A percentile compares a stretch with the other conserved stretches of the same genome.
These are phyloP conservation scores for Zaprionus taronus DNA, from an alignment of 1,140 invertebrate species.

Conservation along the genomic window DNA sequence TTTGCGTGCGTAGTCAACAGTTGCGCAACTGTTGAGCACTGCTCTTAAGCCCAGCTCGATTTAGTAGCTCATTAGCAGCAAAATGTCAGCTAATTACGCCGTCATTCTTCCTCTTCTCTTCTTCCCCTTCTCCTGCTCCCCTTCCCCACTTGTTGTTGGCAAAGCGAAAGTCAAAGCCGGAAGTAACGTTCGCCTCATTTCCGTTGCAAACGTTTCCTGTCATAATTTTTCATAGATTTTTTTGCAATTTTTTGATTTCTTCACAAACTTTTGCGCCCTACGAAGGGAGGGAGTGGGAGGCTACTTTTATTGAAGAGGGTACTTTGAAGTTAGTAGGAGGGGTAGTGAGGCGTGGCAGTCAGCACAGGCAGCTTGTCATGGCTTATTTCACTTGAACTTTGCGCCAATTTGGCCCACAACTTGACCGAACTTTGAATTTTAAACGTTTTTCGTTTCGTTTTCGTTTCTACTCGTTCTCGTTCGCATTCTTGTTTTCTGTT, in stretches of 20 bases:
- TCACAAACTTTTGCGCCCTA: constrained; percentile 51
- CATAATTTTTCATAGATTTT: constrained; percentile 67
- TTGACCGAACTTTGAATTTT: constrained; percentile 72
- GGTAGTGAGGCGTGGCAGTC: constrained; percentile 12
- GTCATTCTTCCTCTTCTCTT: constrained; percentile 31
- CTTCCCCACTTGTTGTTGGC: too few species aligned
- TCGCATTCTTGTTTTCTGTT: constrained; percentile 28
- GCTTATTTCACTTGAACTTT: constrained; percentile 81
- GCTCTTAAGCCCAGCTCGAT: background rate
- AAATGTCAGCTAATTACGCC: constrained; percentile 72
- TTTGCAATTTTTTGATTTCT: constrained; percentile 56
- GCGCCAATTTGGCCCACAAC: constrained; percentile 48
- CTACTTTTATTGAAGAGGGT: constrained; percentile 70
- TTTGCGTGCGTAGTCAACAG: constrained; percentile 16
- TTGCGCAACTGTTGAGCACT: constrained; percentile 61
- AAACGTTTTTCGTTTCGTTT: constrained; percentile 58
- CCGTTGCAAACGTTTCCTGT: constrained; percentile 73
- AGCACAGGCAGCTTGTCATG: constrained; percentile 59
- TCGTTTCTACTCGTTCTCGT: constrained; percentile 4
- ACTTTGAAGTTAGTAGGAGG: constrained; percentile 19
- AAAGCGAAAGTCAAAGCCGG: constrained; percentile 35
- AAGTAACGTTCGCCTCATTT: constrained; percentile 69
- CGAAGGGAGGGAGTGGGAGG: background rate
- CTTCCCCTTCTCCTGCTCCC: too few species aligned
- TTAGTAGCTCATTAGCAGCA: constrained; percentile 53